Evolutionary conservation across 2,888 invertebrate genomes (phyloP).

Genomic region (Halictus ligatus): DNA sequence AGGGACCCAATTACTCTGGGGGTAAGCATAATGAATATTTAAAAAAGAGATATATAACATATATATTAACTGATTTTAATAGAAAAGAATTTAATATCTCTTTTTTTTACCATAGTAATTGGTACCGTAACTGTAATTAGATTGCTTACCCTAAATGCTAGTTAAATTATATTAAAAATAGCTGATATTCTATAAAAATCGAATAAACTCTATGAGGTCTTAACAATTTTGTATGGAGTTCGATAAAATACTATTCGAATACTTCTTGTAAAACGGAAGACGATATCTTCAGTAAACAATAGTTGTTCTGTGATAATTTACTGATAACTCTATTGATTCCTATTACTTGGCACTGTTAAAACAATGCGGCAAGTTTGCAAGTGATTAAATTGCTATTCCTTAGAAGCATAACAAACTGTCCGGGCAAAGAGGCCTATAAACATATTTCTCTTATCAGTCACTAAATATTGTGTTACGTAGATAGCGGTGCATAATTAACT

Average conservation of each 20-base stretch:
- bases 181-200: not conserved
- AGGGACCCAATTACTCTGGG: too few relatives aligned
- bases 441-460: constrained; percentile 3
- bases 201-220: not conserved
- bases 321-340: not conserved
- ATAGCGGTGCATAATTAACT: not conserved
- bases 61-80: too few relatives aligned
- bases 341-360: not conserved
- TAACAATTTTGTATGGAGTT: too few relatives aligned
- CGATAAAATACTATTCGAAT: not conserved
- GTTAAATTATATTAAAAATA: not conserved
- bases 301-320: not conserved
- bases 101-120: too few relatives aligned
- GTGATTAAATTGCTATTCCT: not conserved
- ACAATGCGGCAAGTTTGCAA: not conserved
- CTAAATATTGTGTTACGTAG: not conserved
- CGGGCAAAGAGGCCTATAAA: not conserved
- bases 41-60: too few relatives aligned
- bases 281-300: not conserved
- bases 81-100: too few relatives aligned
- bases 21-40: too few relatives aligned
- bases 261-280: not conserved
- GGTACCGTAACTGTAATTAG: too few relatives aligned
- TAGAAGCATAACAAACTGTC: not conserved
- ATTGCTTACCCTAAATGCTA: not conserved